A percentile compares a stretch with the other conserved stretches of the same genome.
Conservation (phyloP, 2,113 vertebrate species). For the Cettia cetti region DNA sequence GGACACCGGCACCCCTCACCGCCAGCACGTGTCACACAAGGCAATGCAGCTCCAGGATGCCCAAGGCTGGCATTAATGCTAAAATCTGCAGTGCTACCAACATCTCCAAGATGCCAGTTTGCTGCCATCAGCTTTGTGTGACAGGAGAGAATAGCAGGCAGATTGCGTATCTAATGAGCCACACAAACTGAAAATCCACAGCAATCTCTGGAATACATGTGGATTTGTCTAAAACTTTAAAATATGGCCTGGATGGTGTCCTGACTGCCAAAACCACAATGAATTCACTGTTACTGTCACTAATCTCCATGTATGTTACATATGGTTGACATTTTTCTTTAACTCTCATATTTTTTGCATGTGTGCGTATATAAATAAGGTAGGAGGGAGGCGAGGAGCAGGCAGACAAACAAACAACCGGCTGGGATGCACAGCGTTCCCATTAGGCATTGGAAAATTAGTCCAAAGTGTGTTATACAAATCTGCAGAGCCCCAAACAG, state of each 20-base stretch:
- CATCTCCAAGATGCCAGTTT: constrained; percentile 65
- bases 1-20: background rate
- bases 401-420: constrained; percentile 59
- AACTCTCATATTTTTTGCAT: constrained; percentile 54
- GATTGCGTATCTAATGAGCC: constrained; percentile 60
- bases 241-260: constrained; percentile 55
- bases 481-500: background rate
- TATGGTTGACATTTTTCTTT: constrained; percentile 61
- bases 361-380: constrained; percentile 43
- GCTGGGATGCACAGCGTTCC: constrained; percentile 25
- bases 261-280: constrained; percentile 63
- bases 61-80: constrained; percentile 69
- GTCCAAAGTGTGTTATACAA: background rate
- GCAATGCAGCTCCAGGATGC: constrained; percentile 59
- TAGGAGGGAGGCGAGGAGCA: constrained; percentile 39
- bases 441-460: constrained; percentile 18
- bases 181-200: constrained; percentile 54
- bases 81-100: constrained; percentile 67
- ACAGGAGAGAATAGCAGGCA: constrained; percentile 64
- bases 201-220: constrained; percentile 58
- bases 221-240: constrained; percentile 60
- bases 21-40: background rate
- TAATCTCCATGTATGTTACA: constrained; percentile 58
- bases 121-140: constrained; percentile 63
- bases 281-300: constrained; percentile 53